Evolutionary conservation across 2,797 vertebrate genomes (phyloP), one percentile per base, ranked within the genome.

Genomic region (Cossypha caffra): DNA sequence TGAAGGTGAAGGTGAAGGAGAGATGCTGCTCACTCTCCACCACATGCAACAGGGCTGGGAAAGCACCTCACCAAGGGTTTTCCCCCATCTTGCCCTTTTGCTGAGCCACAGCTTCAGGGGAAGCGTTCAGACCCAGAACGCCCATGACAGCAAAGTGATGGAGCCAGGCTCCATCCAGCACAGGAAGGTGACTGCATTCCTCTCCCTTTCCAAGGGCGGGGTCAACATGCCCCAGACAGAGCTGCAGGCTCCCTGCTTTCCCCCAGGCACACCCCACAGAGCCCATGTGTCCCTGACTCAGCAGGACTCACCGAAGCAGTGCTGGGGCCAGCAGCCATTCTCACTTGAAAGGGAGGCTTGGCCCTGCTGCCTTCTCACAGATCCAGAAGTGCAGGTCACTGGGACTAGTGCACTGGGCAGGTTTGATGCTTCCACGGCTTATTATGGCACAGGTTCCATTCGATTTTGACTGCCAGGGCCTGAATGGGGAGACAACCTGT

Each of bases 361-460:
- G 90, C 35, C 96, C 96, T 0, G 43, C 82, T 2, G 66, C 50
- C 90, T 96, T 96, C 92, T 96, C 96, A 0, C 96, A 96, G 90
- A 96, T 96, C 95, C 95, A 96, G 69, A 90, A 7, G 13, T 94
- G 42, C 62, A 88, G 45, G 58, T 96, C 94, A 0, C 28, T 29
- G 0, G 92, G 45, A 52, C 73, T 4, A 0, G 73, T 5, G 1
- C 96, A 96, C 26, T 55, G 90, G 14, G 86, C 18, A 0, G 94
- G 86, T 74, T 74, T 96, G 76, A 96, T 94, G 33, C 43, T 96
- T 35, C 95, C 96, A 0, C 40, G 95, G 80, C 79, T 96, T 83
- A 96, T 96, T n/a, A 94, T 20, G 16, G 96, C 96, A 59, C 96
- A 96, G 26, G 96, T 93, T 35, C 90, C 96, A 0, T 96, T 96